Conservation (phyloP, 2,888 invertebrate species). For the Athripsodes cinereus region DNA sequence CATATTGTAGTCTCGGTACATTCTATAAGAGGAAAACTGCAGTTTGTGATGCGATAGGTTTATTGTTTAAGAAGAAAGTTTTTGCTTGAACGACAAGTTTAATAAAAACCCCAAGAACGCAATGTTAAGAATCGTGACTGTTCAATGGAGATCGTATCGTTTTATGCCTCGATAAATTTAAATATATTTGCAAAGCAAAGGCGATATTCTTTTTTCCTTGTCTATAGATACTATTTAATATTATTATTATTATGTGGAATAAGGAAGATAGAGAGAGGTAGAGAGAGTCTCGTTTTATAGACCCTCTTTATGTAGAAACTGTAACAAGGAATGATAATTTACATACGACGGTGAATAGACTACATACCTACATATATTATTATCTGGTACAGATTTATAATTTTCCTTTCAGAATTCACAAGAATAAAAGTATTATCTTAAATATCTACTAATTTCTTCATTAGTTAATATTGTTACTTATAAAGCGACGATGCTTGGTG, state of each 20-base stretch:
- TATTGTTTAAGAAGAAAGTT: not conserved
- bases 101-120: not conserved
- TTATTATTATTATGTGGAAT: no score
- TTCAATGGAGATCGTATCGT: constrained; percentile 7
- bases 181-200: constrained; percentile 7
- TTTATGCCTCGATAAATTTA: constrained; percentile 8
- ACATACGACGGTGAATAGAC: not conserved
- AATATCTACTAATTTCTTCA: no score
- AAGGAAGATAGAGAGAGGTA: no score
- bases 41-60: not conserved
- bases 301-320: not conserved
- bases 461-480: no score
- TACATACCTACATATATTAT: no score
- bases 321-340: not conserved
- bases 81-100: not conserved
- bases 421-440: no score
- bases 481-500: no score
- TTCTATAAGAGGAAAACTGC: no score
- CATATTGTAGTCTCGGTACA: no score
- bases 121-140: constrained; percentile 2
- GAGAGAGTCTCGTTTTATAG: no score
- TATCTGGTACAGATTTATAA: not conserved
- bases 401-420: constrained; percentile 2
- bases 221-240: no score
- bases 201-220: not conserved